Base-by-base conservation (phyloP, 2,888 invertebrate species). In the Ferrisia virgata region DNA sequence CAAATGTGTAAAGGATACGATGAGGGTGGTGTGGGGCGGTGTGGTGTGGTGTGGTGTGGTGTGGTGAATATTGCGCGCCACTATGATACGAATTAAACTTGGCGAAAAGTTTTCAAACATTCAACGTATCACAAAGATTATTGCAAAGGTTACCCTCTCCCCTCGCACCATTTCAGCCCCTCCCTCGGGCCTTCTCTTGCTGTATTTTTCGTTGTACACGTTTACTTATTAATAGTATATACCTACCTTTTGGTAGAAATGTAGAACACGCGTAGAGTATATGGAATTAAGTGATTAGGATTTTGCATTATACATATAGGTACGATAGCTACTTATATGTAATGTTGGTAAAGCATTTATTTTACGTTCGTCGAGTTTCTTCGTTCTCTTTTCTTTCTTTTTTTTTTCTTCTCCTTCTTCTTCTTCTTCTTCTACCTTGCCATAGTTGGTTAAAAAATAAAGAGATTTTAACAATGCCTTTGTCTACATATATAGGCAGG, bases 41-140 rank as follows among this genome's bases (percentile, higher is more conserved):
- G n/a, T n/a, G n/a, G n/a, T n/a, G n/a, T n/a, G n/a, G n/a, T n/a
- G n/a, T n/a, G n/a, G n/a, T n/a, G n/a, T 11, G 58, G 58, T 8
- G 58, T 11, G 28, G 11, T 47, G 47, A 47, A 18, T 47, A 47
- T 64, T 64, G 28, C 28, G 11, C 58, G 58, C n/a, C n/a, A 8
- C 22, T 22, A 22, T 22, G 39, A 3, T 25, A 64, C 72, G 72
- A 72, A 72, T 72, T 72, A 72, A 72, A 72, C 6, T 72, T 72
- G 31, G 36, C n/a, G 36, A 18, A 72, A 64, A 72, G 72, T 72
- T 72, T 72, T 72, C 72, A 72, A 72, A 72, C 72, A 33, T 72
- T 72, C 72, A 72, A 72, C 72, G 72, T 72, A 72, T 72, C 72
- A 18, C 72, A 18, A 72, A 33, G 72, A 72, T 72, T 36, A 72